Base-by-base conservation (phyloP, 2,113 vertebrate genomes). In the Hymenochirus boettgeri region DNA sequence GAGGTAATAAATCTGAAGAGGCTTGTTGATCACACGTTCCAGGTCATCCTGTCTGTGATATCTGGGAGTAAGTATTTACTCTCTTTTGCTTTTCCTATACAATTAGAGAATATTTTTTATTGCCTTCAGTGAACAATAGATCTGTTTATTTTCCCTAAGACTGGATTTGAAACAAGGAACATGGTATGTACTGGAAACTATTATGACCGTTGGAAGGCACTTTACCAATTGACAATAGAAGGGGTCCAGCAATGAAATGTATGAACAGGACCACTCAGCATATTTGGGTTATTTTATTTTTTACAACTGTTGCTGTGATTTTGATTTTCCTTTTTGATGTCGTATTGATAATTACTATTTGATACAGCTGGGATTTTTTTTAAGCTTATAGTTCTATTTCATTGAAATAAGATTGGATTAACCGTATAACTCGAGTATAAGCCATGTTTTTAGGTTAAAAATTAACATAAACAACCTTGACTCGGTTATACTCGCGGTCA, bases 131-230 rank as follows among this genome's bases (percentile, higher is more conserved):
- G 1, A 11, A 35, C n/a, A n/a, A n/a, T n/a, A n/a, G n/a, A n/a
- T n/a, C n/a, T n/a, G n/a, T n/a, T n/a, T n/a, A 11, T 35, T 52
- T 7, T 26, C 0, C 71, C 77, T 59, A 70, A 99, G 96, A 70
- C 86, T 99, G 3, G 76, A 93, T 61, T 21, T 83, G 55, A 81
- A 90, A 57, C 77, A 83, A 22, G 91, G 84, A 3, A 83, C 83
- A 0, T 99, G 96, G 96, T 99, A 90, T 0, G 85, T 97, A 26
- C 39, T 95, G 47, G 87, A 99, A 80, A 99, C 96, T 2, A 97
- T 78, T 99, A 99, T 0, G 96, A 99, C 72, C 93, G 90, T 71
- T 99, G 96, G 96, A 90, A 93, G 77, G 77, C 82, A 21, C 94
- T 95, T 70, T 97, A 1, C 76, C 97, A 75, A 76, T 97, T 62